Evolutionary conservation across 1,140 invertebrate genomes (phyloP), one percentile per base, ranked within the genome.

Genomic region (Rhizoglyphus robini): DNA sequence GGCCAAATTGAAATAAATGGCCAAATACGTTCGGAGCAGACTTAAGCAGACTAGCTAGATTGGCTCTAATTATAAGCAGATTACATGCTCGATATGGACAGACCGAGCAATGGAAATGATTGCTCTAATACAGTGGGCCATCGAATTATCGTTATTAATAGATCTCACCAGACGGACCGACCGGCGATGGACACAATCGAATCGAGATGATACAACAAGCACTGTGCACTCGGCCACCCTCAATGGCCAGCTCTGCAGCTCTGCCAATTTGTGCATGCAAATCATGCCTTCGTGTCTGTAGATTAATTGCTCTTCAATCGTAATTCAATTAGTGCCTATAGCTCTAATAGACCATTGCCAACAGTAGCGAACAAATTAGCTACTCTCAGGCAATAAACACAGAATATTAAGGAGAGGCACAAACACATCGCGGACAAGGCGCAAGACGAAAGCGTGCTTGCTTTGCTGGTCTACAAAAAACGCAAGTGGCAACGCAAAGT

Each of bases 61-160:
- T 54, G 51, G 51, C 51, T 54, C 51, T 54, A 54, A 54, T 54
- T 54, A 54, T 54, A 54, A 54, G 51, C 51, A 54, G 51, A 54
- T 54, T 54, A 54, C 51, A 54, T 25, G 23, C 8, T 54, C 23
- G 51, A 54, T 32, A 32, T 32, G 51, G 23, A 23, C 51, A 54
- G 23, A 54, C 51, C 8, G 15, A 15, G 8, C 51, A 5, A 20
- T 54, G 20, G 51, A 54, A 54, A 54, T 54, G 8, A 54, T 32
- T 54, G 51, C 41, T 54, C 23, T 23, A 20, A 8, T 25, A 32
- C 51, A 25, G 51, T 54, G 8, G n/a, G 51, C 51, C 15, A 54
- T 27, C 23, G 51, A 54, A 54, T 54, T 54, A 54, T 54, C 51
- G 20, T 54, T 54, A 54, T 54, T 54, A 54, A 54, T 54, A 54